Evolutionary conservation across 1,140 invertebrate species (phyloP).

Genomic region (Coboldia fuscipes): DNA sequence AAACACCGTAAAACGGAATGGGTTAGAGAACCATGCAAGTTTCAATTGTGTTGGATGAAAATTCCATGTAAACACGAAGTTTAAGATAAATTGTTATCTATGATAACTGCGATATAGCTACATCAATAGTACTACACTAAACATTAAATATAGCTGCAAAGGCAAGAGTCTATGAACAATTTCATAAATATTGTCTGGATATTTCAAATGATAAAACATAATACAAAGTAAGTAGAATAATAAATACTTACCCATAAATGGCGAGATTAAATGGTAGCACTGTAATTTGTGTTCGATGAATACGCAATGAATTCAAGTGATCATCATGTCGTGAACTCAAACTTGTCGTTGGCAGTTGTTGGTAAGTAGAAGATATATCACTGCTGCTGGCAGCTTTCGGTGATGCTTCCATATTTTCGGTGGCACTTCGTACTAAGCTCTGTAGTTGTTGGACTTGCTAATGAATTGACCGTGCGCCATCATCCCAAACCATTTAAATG

Average conservation of each 20-base stretch:
- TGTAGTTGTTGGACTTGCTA: constrained; percentile 23
- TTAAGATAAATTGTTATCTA: no score
- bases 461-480: background rate
- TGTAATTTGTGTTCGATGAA: constrained; percentile 20
- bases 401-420: constrained; percentile 17
- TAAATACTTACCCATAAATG: constrained; percentile 19
- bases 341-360: constrained; percentile 5
- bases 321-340: constrained; percentile 12
- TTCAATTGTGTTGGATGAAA: no score
- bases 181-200: no score
- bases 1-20: no score
- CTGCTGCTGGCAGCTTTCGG: constrained; percentile 6
- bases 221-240: no score
- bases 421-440: constrained; percentile 19
- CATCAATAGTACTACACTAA: no score
- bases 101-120: no score
- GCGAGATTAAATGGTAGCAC: constrained; percentile 20
- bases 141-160: no score
- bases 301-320: constrained; percentile 18
- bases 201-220: no score
- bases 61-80: no score
- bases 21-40: no score
- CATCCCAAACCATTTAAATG: background rate
- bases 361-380: constrained; percentile 4
- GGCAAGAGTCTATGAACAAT: no score